These are phyloP conservation scores for Neodiprion pinetum DNA, from an alignment of 1,140 invertebrate species.

Conservation along the genomic window DNA sequence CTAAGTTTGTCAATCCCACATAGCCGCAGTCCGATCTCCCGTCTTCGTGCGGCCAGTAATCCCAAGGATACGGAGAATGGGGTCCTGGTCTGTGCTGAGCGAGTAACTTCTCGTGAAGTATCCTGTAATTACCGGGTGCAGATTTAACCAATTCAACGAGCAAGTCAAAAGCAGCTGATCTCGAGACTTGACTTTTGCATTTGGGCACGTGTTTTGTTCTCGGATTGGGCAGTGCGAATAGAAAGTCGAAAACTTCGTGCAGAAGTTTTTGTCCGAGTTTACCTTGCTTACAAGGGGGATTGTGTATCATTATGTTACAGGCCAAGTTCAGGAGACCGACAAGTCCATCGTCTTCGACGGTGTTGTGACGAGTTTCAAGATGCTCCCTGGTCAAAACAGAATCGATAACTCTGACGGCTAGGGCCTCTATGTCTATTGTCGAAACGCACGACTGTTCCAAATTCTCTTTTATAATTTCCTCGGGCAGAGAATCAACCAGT, in stretches of 20 bases:
- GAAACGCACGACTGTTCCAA: conserved; percentile 63
- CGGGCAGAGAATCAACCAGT: conserved; percentile 83
- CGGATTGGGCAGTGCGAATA: conserved; percentile 90
- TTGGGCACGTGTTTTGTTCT: conserved; percentile 86
- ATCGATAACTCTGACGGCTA: conserved; percentile 78
- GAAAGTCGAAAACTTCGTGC: conserved; percentile 81
- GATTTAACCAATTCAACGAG: conserved; percentile 87
- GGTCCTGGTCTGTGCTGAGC: conserved; percentile 86
- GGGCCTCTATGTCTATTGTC: conserved; percentile 74
- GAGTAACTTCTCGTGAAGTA: conserved; percentile 82
- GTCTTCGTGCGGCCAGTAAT: conserved; percentile 96
- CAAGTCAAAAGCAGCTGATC: conserved; percentile 89
- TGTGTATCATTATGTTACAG: conserved; percentile 87
- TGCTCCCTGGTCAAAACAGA: conserved; percentile 81
- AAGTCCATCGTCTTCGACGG: conserved; percentile 87
- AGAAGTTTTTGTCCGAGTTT: conserved; percentile 78
- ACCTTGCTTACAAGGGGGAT: conserved; percentile 83
- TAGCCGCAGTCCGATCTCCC: conserved; percentile 92
- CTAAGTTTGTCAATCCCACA: conserved; percentile 92
- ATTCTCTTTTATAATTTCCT: conserved; percentile 77
- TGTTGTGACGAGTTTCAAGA: conserved; percentile 80
- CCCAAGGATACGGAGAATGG: conserved; percentile 90
- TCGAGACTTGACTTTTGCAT: conserved; percentile 88
- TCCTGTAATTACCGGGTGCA: conserved; percentile 84
- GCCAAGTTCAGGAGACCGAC: conserved; percentile 87